These are phyloP conservation scores for Apoda limacodes DNA, from an alignment of 2,888 invertebrate genomes.

Conservation along the genomic window DNA sequence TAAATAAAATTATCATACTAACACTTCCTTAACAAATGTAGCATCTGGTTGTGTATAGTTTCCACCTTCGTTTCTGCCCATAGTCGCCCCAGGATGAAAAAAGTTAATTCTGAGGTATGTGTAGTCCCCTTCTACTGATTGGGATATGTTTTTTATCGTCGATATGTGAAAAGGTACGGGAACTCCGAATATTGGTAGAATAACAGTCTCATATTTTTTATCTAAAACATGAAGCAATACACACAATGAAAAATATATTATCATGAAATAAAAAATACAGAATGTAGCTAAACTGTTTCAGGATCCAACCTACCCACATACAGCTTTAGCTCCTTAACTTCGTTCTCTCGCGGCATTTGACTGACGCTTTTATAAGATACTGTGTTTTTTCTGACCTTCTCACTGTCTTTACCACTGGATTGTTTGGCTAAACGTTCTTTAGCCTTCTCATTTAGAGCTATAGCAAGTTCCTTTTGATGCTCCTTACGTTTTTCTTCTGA, in stretches of 20 bases:
- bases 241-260: neutral
- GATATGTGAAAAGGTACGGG: slow-evolving; percentile 99
- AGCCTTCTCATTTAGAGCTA: slow-evolving; percentile 91
- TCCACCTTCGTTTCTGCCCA: slow-evolving; percentile 93
- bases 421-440: slow-evolving; percentile 92
- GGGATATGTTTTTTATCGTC: slow-evolving; percentile 98
- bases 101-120: slow-evolving; percentile 98
- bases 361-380: slow-evolving; percentile 93
- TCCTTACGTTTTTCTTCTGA: slow-evolving; percentile 97
- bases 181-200: slow-evolving; percentile 95
- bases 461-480: slow-evolving; percentile 95
- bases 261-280: neutral
- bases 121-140: slow-evolving; percentile 98
- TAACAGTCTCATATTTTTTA: slow-evolving; percentile 98
- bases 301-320: slow-evolving; percentile 82
- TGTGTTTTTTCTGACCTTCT: slow-evolving; percentile 93
- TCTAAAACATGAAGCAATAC: slow-evolving; percentile 65
- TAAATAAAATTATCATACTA: slow-evolving; percentile 43
- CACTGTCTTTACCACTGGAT: slow-evolving; percentile 85
- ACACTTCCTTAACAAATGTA: slow-evolving; percentile 98
- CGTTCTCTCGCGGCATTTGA: slow-evolving; percentile 93
- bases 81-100: slow-evolving; percentile 97
- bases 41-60: slow-evolving; percentile 95
- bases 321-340: slow-evolving; percentile 92
- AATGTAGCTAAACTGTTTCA: neutral